A percentile compares a stretch with the other conserved stretches of the same genome.
Conservation (phyloP, 2,113 vertebrate species). For the Baryphthengus martii region DNA sequence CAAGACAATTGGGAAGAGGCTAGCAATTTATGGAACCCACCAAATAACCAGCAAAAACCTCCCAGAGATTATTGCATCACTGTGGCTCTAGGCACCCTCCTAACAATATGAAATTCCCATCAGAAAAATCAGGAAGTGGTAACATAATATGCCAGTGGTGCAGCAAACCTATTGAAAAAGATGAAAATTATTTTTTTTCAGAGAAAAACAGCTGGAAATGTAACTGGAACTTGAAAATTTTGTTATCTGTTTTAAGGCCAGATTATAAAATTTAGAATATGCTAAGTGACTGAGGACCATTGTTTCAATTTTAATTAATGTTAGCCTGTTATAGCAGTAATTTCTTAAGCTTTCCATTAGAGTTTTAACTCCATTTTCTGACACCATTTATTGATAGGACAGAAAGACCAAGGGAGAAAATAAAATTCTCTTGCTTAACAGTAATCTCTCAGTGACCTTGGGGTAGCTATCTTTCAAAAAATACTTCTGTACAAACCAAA, state of each 20-base stretch:
- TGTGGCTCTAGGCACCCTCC: not conserved
- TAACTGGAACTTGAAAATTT: not conserved
- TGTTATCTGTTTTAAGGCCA: not conserved
- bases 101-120: not conserved
- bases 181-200: not conserved
- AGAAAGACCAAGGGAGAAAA: not conserved
- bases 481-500: not conserved
- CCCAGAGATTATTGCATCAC: not conserved
- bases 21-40: not conserved
- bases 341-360: not conserved
- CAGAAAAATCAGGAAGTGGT: not conserved
- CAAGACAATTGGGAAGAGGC: not conserved
- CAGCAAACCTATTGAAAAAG: not conserved
- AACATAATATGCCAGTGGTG: not conserved
- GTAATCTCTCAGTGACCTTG: not conserved
- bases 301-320: not conserved
- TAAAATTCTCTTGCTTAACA: not conserved
- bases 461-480: not conserved
- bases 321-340: not conserved
- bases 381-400: not conserved
- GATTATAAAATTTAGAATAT: not conserved
- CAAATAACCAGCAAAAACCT: not conserved
- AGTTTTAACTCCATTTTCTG: not conserved
- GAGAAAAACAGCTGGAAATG: not conserved
- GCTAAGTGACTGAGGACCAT: not conserved